A percentile compares a stretch with the other conserved stretches of the same genome.
Conservation (phyloP, 2,113 vertebrate species). For the Corythaixoides concolor region DNA sequence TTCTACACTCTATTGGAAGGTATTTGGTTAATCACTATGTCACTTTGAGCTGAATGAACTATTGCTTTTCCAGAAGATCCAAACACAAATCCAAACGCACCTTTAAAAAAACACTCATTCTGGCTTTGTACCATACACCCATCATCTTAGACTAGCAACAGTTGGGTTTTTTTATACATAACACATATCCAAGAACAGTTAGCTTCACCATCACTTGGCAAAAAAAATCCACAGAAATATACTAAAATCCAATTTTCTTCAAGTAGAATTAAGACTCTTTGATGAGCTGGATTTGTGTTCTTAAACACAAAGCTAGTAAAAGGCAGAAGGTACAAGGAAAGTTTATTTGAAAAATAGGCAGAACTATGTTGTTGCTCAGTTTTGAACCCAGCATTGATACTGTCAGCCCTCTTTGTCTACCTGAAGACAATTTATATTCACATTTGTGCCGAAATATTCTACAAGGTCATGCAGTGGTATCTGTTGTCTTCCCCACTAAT, state of each 20-base stretch:
- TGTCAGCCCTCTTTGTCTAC: neutral
- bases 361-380: neutral
- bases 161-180: neutral
- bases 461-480: no score
- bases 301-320: neutral
- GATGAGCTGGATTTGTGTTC: neutral
- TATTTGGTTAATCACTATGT: neutral
- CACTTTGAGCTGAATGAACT: neutral
- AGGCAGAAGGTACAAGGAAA: neutral
- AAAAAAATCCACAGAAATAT: neutral
- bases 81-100: neutral
- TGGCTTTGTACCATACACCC: neutral
- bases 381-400: neutral
- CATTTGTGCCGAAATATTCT: neutral
- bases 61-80: neutral
- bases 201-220: neutral
- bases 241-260: neutral
- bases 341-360: neutral
- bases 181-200: neutral
- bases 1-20: neutral
- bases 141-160: neutral
- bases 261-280: neutral
- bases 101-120: neutral
- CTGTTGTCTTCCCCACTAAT: neutral
- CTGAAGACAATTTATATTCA: neutral